These are phyloP conservation scores for Podarcis raffonei DNA, from an alignment of 2,113 vertebrate genomes.

Conservation along the genomic window DNA sequence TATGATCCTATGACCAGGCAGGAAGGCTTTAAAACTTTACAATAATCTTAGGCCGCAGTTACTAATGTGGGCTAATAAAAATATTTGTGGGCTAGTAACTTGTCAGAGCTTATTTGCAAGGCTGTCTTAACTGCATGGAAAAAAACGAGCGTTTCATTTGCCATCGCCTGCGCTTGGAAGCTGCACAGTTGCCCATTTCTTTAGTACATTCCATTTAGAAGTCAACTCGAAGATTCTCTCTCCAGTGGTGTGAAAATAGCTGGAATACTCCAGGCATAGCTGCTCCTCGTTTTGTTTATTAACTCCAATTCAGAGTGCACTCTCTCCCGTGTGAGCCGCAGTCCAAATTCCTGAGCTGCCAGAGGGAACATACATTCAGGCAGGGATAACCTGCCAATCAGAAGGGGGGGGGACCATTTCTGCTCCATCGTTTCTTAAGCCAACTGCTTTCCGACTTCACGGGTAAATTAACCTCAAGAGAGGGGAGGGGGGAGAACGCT, in stretches of 20 bases:
- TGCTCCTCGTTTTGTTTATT: conserved; percentile 27
- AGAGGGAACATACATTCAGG: background rate
- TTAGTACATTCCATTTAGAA: background rate
- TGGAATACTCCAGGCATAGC: background rate
- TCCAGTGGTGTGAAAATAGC: conserved; percentile 14
- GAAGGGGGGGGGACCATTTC: background rate
- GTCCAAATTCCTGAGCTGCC: conserved; percentile 32
- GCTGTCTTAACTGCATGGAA: background rate
- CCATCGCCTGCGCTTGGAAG: background rate
- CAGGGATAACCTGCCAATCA: conserved; percentile 5
- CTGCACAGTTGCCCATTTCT: background rate
- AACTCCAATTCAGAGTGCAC: background rate
- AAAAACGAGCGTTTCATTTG: background rate
- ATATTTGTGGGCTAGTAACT: background rate
- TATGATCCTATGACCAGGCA: background rate
- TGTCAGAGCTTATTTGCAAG: background rate
- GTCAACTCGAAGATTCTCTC: background rate
- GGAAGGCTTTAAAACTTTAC: background rate
- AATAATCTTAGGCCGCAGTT: background rate
- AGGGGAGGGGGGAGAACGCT: too few species aligned
- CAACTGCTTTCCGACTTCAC: background rate
- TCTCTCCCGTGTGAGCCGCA: background rate
- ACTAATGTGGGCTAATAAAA: background rate
- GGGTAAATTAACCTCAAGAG: background rate
- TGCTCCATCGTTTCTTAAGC: background rate